A percentile compares a stretch with the other conserved stretches of the same genome.
phyloP scores from a whole-genome alignment of 2,797 vertebrate genomes.

The Simalia tracyae region DNA sequence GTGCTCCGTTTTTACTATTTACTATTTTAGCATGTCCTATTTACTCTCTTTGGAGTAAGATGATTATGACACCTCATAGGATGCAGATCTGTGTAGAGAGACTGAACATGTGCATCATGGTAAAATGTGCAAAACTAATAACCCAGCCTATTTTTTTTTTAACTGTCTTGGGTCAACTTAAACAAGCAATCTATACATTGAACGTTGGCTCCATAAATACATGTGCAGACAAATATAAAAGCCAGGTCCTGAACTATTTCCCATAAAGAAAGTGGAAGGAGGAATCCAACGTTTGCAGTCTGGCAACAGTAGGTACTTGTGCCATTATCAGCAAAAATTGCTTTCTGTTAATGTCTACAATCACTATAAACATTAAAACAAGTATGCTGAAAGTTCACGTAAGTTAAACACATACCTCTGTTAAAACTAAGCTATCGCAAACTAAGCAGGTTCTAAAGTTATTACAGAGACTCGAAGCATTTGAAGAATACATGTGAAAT shows the following conservation, averaged over 20 bases:
- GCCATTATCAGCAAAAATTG: constrained; percentile 50
- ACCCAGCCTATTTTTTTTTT: background rate
- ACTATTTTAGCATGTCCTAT: background rate
- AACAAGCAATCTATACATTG: constrained; percentile 55
- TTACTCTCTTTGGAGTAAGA: background rate
- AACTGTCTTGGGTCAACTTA: constrained; percentile 55
- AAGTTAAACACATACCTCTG: constrained; percentile 1
- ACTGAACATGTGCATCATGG: constrained; percentile 52
- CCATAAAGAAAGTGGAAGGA: constrained; percentile 29
- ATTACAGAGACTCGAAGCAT: background rate
- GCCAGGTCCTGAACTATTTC: constrained; percentile 52
- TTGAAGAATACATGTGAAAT: background rate
- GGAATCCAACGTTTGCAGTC: constrained; percentile 22
- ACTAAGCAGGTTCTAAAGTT: background rate
- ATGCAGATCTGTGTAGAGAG: constrained; percentile 42
- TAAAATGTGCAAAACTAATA: constrained; percentile 54
- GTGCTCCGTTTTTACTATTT: background rate
- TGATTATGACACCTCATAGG: background rate
- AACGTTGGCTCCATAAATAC: constrained; percentile 59
- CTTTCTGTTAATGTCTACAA: constrained; percentile 56
- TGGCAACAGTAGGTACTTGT: constrained; percentile 31
- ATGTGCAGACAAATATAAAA: constrained; percentile 52
- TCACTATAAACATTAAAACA: constrained; percentile 37
- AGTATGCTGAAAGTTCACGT: constrained; percentile 12
- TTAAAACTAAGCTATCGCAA: background rate